phyloP scores from a whole-genome alignment of 2,113 vertebrate genomes.

The Manacus vitellinus region DNA sequence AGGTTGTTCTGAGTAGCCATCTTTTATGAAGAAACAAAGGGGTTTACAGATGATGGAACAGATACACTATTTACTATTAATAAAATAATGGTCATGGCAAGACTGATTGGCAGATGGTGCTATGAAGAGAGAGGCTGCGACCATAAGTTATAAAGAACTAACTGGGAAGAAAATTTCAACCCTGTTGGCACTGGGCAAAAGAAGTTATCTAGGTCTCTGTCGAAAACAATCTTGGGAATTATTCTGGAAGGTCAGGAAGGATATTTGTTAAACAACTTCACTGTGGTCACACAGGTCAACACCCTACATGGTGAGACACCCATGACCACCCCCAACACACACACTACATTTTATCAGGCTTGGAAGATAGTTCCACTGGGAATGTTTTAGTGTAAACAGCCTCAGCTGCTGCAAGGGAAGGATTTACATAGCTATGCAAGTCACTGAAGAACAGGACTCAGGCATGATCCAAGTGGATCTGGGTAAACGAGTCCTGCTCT shows the following conservation, averaged over 20 bases:
- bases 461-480: not conserved
- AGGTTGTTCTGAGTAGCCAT: not conserved
- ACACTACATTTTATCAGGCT: not conserved
- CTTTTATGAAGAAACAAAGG: not conserved
- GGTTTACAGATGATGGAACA: not conserved
- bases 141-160: not conserved
- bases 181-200: not conserved
- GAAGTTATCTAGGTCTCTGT: not conserved
- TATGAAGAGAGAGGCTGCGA: not conserved
- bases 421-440: not conserved
- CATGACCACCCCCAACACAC: not conserved
- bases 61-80: not conserved
- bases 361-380: not conserved
- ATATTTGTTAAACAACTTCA: not conserved
- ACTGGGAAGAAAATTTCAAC: not conserved
- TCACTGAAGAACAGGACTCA: not conserved
- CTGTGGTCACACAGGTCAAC: not conserved
- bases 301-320: not conserved
- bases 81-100: not conserved
- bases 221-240: not conserved
- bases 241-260: not conserved
- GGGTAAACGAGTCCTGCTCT: not conserved
- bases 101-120: not conserved
- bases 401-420: not conserved
- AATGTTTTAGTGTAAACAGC: slow-evolving; percentile 20